Conservation (phyloP, 2,113 vertebrate species). For the Psittacula cyanocephala region DNA sequence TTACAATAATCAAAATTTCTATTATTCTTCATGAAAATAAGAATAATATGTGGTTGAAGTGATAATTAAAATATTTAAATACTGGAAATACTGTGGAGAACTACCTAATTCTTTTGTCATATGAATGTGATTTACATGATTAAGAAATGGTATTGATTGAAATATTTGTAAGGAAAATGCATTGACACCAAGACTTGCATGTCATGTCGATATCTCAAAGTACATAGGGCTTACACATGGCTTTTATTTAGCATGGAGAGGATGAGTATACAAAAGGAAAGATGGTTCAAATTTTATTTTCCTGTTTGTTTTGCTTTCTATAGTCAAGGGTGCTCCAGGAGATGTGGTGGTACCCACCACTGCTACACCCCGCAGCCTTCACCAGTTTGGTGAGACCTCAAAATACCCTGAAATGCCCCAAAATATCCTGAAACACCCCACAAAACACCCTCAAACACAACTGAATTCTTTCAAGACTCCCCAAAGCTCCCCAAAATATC, state of each 20-base stretch:
- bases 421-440: neutral
- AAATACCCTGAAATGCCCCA: neutral
- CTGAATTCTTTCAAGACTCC: neutral
- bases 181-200: neutral
- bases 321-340: neutral
- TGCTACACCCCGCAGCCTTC: neutral
- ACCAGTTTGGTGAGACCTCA: neutral
- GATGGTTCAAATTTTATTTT: neutral
- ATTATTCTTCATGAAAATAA: neutral
- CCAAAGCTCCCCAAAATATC: neutral
- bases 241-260: neutral
- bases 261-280: neutral
- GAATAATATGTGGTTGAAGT: neutral
- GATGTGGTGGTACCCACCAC: neutral
- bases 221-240: neutral
- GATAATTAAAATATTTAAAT: slow-evolving; percentile 29
- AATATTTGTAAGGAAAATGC: slow-evolving; percentile 4
- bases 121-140: neutral
- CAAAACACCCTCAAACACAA: neutral
- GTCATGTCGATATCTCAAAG: neutral
- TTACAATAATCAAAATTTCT: neutral
- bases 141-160: neutral
- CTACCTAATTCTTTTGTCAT: neutral
- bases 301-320: neutral
- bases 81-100: neutral